Conservation (phyloP, 2,113 vertebrate genomes). For the Lethenteron camtschaticum region DNA sequence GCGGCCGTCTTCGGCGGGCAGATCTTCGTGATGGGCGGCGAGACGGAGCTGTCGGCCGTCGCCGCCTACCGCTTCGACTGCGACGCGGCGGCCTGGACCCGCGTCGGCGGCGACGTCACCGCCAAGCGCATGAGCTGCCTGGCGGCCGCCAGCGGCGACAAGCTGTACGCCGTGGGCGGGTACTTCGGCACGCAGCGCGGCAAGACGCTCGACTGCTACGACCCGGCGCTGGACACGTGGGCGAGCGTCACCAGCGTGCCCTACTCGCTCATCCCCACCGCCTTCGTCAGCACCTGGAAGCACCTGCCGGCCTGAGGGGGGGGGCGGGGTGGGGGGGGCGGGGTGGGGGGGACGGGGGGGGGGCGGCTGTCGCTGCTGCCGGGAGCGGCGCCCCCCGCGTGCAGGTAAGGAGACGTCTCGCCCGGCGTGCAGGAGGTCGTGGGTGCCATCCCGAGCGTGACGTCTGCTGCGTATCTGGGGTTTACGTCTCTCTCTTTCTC, state of each 20-base stretch:
- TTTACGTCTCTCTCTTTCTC: too few relatives aligned
- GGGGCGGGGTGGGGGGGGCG: background rate
- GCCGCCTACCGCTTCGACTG: slow-evolving; percentile 79
- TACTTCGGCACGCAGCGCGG: slow-evolving; percentile 84
- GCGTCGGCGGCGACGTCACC: slow-evolving; percentile 79
- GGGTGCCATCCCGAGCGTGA: too few relatives aligned
- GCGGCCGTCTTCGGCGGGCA: slow-evolving; percentile 71
- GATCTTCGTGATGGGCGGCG: slow-evolving; percentile 91
- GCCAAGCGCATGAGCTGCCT: slow-evolving; percentile 91
- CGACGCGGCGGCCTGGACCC: slow-evolving; percentile 58
- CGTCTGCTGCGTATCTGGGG: too few relatives aligned
- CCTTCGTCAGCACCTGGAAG: slow-evolving; percentile 92
- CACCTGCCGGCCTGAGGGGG: slow-evolving; percentile 46
- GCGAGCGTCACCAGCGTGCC: slow-evolving; percentile 81
- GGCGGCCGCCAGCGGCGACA: slow-evolving; percentile 65
- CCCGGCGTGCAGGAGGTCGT: too few relatives aligned
- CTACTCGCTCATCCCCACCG: slow-evolving; percentile 79
- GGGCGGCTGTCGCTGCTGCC: background rate
- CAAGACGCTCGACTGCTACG: slow-evolving; percentile 81
- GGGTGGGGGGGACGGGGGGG: background rate
- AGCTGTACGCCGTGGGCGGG: slow-evolving; percentile 76
- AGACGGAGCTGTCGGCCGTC: slow-evolving; percentile 69
- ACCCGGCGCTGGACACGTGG: slow-evolving; percentile 64
- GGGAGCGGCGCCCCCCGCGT: background rate
- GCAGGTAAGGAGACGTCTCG: too few relatives aligned